These are phyloP conservation scores for Centrocercus urophasianus DNA, from an alignment of 2,113 vertebrate genomes.

Conservation along the genomic window DNA sequence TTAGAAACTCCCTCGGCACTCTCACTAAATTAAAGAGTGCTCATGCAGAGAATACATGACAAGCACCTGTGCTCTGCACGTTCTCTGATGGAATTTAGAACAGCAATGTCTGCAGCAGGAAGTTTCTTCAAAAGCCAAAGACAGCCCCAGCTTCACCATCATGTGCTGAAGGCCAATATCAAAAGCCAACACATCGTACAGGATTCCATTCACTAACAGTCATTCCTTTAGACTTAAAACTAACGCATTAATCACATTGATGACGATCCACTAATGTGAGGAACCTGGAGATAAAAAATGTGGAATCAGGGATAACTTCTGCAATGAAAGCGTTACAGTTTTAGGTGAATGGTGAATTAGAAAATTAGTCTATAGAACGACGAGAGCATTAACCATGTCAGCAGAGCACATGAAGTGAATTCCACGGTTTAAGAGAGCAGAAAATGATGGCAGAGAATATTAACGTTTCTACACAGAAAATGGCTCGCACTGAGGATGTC, in stretches of 20 bases:
- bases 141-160: neutral
- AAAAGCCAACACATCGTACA: rapidly evolving
- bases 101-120: neutral
- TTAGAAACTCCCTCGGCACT: conserved; percentile 30
- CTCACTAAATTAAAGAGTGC: neutral
- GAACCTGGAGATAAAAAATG: conserved; percentile 8
- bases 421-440: neutral
- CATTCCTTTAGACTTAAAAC: conserved; percentile 54
- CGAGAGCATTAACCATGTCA: neutral
- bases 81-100: neutral
- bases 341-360: neutral
- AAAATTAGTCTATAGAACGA: neutral
- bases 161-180: neutral
- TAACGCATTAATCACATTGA: conserved; percentile 28
- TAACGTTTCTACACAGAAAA: neutral
- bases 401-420: neutral
- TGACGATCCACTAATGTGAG: conserved; percentile 43
- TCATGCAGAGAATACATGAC: conserved; percentile 2
- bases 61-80: neutral
- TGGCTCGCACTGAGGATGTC: neutral
- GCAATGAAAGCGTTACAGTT: neutral
- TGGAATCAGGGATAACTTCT: neutral
- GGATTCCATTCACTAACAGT: conserved; percentile 40
- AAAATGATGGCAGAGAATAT: conserved; percentile 37
- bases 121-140: conserved; percentile 9